Base-by-base conservation (phyloP, 2,113 vertebrate genomes). In the Pipra filicauda region DNA sequence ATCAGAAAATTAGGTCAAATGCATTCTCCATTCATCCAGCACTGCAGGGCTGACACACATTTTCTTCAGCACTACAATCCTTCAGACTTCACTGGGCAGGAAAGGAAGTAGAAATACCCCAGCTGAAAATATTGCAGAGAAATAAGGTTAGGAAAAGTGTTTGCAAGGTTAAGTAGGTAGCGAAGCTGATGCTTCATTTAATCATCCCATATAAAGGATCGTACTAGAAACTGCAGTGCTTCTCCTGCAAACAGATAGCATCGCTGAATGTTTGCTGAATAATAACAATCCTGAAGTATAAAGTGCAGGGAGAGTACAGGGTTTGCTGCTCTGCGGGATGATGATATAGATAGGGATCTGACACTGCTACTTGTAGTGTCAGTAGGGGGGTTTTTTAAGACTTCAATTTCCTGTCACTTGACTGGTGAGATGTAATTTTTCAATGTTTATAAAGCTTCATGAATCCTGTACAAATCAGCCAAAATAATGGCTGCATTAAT, bases 1-100 rank as follows among this genome's bases (percentile, higher is more conserved):
- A 67, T 61, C 46, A 57, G 61, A 67, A 89, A 95, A 95, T 59
- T 57, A 84, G 86, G 89, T 93, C 94, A 95, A 59, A 74, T 92
- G 35, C 19, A 15, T 72, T 28, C 48, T 89, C 48, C 37, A 39
- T 89, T 95, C 87, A 75, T 92, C 44, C 26, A 65, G 48, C 84
- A 33, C 92, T 81, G 80, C 65, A 71, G 57, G 80, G 57, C 27
- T 93, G 80, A 52, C 84, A 92, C 41, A 52, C 23, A 49, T 92
- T 89, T 85, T 67, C 28, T 87, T 89, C 52, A 73, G 65, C 43
- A 39, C 59, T 64, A 48, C 24, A 54, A 30, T 72, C 28, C 33
- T 81, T 86, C 71, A 41, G 22, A 87, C 87, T 96, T 86, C 46
- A 69, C 18, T 43, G 39, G 51, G 28, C 43, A 75, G 64, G 59